phyloP scores from a whole-genome alignment of 37 sponge, comb jelly and placozoan species.

The Geodia barretti region DNA sequence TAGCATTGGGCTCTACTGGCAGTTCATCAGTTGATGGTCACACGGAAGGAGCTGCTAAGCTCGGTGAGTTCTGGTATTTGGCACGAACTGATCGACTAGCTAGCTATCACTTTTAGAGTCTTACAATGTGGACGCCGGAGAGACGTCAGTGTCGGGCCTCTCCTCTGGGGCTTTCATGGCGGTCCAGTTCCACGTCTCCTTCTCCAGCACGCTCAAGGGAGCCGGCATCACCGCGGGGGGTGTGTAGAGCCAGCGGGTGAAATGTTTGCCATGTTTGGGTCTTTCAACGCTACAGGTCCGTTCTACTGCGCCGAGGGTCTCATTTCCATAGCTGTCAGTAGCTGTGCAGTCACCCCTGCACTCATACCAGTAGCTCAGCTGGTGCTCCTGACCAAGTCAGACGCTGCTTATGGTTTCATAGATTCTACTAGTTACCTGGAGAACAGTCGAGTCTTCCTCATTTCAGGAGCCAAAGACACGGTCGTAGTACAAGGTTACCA shows the following conservation, averaged over 20 bases:
- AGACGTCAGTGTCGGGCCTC: slow-evolving; percentile 78
- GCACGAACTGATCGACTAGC: too few species aligned
- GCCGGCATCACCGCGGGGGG: slow-evolving; percentile 85
- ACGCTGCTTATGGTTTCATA: slow-evolving; percentile 47
- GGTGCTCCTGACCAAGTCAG: slow-evolving; percentile 51
- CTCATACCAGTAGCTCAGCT: slow-evolving; percentile 60
- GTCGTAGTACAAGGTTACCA: slow-evolving; percentile 63
- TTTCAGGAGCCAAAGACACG: slow-evolving; percentile 70
- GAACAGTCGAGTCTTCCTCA: slow-evolving; percentile 50
- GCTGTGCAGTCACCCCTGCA: slow-evolving; percentile 53
- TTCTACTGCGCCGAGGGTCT: slow-evolving; percentile 74
- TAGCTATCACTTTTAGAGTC: too few species aligned
- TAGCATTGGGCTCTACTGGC: too few species aligned
- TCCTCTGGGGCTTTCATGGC: slow-evolving; percentile 86
- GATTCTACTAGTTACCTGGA: slow-evolving; percentile 43
- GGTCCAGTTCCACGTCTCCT: slow-evolving; percentile 87
- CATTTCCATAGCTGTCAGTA: slow-evolving; percentile 35
- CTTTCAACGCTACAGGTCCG: slow-evolving; percentile 71
- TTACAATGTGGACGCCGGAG: slow-evolving; percentile 49
- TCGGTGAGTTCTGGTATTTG: too few species aligned
- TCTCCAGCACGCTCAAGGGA: slow-evolving; percentile 66
- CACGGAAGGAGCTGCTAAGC: too few species aligned
- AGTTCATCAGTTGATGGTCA: too few species aligned
- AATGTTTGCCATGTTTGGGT: too few species aligned
- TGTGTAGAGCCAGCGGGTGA: too few species aligned